Percentiles rank a stretch among this genome's conserved stretches.
phyloP scores from a whole-genome alignment of 53 echinoderm and acorn worm species.

The Mesocentrotus franciscanus region DNA sequence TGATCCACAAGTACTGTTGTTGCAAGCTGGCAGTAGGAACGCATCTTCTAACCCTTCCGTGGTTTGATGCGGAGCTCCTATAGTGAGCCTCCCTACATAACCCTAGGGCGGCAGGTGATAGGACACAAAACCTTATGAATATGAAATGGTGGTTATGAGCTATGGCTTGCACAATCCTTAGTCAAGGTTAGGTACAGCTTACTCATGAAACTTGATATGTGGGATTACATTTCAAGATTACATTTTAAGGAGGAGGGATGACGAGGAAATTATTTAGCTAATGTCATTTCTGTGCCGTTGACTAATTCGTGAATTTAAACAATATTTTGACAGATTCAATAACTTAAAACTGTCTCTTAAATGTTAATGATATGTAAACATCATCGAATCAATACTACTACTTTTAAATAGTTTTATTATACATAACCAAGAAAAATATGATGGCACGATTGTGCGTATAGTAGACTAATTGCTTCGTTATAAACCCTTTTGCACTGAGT shows the following conservation, averaged over 20 bases:
- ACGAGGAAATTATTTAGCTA: neutral
- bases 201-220: neutral
- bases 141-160: conserved; percentile 46
- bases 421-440: neutral
- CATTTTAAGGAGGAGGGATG: neutral
- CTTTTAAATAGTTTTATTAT: neutral
- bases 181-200: neutral
- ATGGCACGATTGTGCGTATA: neutral
- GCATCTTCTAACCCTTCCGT: neutral
- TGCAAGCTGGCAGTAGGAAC: neutral
- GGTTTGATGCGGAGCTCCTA: neutral
- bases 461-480: neutral
- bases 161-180: neutral
- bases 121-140: neutral
- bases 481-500: too few species aligned
- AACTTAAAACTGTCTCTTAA: too few species aligned
- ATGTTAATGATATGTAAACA: too few species aligned
- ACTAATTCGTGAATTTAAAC: too few species aligned
- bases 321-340: too few species aligned
- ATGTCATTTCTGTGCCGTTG: neutral
- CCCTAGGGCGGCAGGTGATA: conserved; percentile 48
- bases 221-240: neutral
- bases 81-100: neutral
- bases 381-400: too few species aligned
- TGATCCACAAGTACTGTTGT: neutral